Conservation (phyloP, 1,140 invertebrate genomes). For the Liolophura sinensis region DNA sequence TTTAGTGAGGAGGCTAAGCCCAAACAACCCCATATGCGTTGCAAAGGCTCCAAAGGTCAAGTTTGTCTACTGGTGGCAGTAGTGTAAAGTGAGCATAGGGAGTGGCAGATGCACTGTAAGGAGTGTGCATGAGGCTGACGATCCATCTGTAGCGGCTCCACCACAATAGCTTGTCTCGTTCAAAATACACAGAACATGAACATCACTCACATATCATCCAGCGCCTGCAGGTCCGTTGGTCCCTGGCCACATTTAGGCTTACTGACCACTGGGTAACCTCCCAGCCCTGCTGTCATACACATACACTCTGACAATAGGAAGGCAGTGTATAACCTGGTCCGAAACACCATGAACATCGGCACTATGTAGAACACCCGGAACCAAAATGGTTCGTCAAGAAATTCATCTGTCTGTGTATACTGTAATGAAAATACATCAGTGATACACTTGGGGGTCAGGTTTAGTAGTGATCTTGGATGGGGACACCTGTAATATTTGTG, state of each 20-base stretch:
- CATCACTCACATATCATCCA: constrained; percentile 54
- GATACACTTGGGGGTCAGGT: neutral
- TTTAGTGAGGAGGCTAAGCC: too few relatives aligned
- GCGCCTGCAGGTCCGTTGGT: constrained; percentile 66
- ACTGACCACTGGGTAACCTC: constrained; percentile 80
- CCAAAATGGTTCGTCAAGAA: constrained; percentile 59
- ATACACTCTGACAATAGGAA: constrained; percentile 88
- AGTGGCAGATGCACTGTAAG: too few relatives aligned
- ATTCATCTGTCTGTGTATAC: constrained; percentile 54
- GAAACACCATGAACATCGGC: constrained; percentile 84
- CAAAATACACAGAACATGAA: neutral
- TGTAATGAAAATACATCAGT: constrained; percentile 28
- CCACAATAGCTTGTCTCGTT: too few relatives aligned
- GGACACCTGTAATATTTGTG: neutral
- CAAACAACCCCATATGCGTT: too few relatives aligned
- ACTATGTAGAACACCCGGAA: constrained; percentile 85
- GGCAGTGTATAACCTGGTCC: constrained; percentile 86
- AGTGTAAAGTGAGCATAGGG: too few relatives aligned
- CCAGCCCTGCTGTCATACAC: constrained; percentile 87
- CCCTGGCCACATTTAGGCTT: constrained; percentile 78
- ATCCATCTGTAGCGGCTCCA: constrained; percentile 4
- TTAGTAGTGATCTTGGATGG: neutral
- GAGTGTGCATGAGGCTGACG: too few relatives aligned
- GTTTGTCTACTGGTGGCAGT: too few relatives aligned
- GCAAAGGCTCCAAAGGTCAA: too few relatives aligned